phyloP scores from a whole-genome alignment of 2,113 vertebrate genomes.

The Acanthisitta chloris region DNA sequence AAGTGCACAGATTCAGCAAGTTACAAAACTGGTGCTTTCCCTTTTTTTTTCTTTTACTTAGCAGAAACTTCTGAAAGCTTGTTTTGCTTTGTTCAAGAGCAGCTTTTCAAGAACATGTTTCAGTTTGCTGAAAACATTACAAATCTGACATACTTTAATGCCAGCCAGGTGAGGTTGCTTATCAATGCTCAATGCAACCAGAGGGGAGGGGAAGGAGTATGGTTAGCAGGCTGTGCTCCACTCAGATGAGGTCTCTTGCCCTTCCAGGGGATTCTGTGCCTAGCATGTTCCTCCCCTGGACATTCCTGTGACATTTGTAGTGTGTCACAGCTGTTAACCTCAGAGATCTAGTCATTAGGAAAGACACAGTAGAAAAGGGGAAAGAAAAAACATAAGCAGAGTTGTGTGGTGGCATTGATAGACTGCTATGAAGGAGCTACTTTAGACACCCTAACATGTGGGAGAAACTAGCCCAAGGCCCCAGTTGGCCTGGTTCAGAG shows the following conservation, averaged over 20 bases:
- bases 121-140: not conserved
- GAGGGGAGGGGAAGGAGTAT: fast-evolving
- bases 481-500: not conserved
- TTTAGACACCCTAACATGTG: not conserved
- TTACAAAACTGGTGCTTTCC: not conserved
- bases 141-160: not conserved
- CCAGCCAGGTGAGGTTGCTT: fast-evolving
- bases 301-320: not conserved
- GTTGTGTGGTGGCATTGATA: not conserved
- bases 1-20: not conserved
- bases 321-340: fast-evolving
- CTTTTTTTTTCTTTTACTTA: not conserved
- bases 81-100: not conserved
- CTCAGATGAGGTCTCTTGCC: not conserved
- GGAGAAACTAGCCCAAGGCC: not conserved
- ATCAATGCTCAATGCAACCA: fast-evolving
- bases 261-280: not conserved
- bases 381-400: not conserved
- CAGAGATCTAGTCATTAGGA: not conserved
- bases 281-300: not conserved
- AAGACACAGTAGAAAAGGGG: not conserved
- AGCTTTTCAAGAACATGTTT: not conserved
- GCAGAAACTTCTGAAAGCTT: not conserved
- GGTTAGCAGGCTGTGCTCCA: not conserved
- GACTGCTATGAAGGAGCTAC: not conserved